Evolutionary conservation across 2,888 invertebrate species (phyloP).

Genomic region (Dromius quadrimaculatus): DNA sequence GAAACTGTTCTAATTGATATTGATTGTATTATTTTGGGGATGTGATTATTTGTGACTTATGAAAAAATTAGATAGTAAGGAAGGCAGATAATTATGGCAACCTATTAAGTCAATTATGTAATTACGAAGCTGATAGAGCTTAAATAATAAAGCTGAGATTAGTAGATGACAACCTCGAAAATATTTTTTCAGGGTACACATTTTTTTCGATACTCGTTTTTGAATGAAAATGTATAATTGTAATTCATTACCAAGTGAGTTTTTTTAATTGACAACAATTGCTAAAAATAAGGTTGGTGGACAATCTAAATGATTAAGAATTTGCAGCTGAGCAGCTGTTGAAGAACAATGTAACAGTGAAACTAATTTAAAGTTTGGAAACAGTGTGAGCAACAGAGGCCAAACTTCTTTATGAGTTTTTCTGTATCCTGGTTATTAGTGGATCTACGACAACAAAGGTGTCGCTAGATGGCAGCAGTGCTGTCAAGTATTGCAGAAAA

Average conservation of each 20-base stretch:
- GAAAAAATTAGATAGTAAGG: too few species aligned
- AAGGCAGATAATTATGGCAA: too few species aligned
- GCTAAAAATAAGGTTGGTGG: conserved; percentile 4
- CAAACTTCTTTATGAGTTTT: conserved; percentile 43
- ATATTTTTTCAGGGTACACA: too few species aligned
- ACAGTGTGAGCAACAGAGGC: conserved; percentile 35
- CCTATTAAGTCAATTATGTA: too few species aligned
- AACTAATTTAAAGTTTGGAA: conserved; percentile 49
- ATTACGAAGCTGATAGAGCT: too few species aligned
- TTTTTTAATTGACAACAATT: conserved; percentile 3
- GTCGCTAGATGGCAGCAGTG: conserved; percentile 3
- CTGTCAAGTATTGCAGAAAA: neutral
- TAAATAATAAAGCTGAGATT: too few species aligned
- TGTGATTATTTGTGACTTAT: too few species aligned
- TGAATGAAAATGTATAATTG: too few species aligned
- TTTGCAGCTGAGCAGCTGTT: conserved; percentile 14
- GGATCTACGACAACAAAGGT: conserved; percentile 36
- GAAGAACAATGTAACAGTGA: conserved; percentile 41
- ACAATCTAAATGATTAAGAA: conserved; percentile 21
- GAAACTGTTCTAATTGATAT: too few species aligned
- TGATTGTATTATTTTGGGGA: too few species aligned
- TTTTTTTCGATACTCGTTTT: too few species aligned
- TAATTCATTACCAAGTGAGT: conserved; percentile 2
- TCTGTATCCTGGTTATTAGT: conserved; percentile 42
- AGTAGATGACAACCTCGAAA: too few species aligned